Percentiles rank a stretch among this genome's conserved stretches.
These are phyloP conservation scores for Paedocypris sp. DNA, from an alignment of 2,113 vertebrate genomes.

Conservation along the genomic window DNA sequence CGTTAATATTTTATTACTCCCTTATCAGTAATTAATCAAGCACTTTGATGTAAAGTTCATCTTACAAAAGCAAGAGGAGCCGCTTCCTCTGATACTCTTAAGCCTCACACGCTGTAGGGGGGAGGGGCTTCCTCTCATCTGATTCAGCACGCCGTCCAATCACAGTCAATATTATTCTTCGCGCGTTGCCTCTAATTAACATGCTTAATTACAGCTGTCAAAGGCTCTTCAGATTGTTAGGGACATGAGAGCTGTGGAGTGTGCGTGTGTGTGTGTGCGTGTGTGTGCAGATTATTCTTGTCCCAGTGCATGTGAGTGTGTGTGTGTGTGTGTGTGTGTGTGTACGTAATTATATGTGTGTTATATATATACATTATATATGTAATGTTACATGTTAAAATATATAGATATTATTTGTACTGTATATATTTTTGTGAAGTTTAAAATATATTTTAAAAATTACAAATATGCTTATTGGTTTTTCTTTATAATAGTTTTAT, in stretches of 20 bases:
- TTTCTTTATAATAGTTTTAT: no score
- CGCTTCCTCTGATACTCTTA: conserved; percentile 46
- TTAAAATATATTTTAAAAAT: no score
- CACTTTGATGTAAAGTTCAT: conserved; percentile 65
- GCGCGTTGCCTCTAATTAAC: conserved; percentile 78
- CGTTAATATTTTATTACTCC: conserved; percentile 64
- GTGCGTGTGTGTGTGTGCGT: neutral
- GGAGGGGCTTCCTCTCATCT: conserved; percentile 22
- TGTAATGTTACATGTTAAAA: no score
- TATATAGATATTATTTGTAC: no score
- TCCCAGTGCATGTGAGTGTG: neutral
- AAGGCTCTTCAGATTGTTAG: conserved; percentile 69
- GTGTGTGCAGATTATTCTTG: no score
- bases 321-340: neutral
- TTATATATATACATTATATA: no score
- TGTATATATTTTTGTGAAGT: no score
- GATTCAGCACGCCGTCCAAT: conserved; percentile 70
- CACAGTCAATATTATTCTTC: conserved; percentile 83
- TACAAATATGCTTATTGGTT: no score
- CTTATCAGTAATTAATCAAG: conserved; percentile 70
- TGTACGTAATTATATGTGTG: no score
- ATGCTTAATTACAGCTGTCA: conserved; percentile 80
- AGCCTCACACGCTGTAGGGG: conserved; percentile 11
- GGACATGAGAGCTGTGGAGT: conserved; percentile 39
- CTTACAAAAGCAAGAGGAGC: conserved; percentile 45